Base-by-base conservation (phyloP, 2,888 invertebrate species). In the Apodemia hepburni region DNA sequence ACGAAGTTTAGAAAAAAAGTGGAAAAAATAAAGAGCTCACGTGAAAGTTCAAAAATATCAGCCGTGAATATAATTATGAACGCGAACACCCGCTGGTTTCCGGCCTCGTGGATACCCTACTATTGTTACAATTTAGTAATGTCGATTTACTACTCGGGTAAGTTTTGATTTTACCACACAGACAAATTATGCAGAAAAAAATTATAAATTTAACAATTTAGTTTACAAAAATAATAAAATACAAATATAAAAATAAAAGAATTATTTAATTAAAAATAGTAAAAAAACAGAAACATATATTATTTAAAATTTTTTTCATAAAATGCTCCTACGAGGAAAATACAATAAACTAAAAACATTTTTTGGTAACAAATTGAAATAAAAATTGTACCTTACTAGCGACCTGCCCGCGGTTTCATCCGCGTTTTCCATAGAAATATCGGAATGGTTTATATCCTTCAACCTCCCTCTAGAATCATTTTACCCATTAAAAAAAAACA, bases 11-110 rank as follows among this genome's bases (percentile, higher is more conserved):
- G 81, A 83, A 85, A 86, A 84, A 84, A 85, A 83, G 76, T 69
- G 75, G 74, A 76, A 80, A 83, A 86, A 87, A 89, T 87, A 85
- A 84, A 87, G 84, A 83, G 81, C 85, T 85, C 84, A 85, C 87
- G 85, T 87, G 86, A 85, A 89, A 90, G 86, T 89, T 90, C 82
- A 82, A 83, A 89, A 89, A 89, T 90, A 86, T 87, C 86, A 84
- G 82, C 82, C 80, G 83, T 85, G 87, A 89, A 89, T 88, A 88
- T 90, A 87, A 90, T 91, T 89, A 89, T 84, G 81, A 78, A 79
- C 81, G 79, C 71, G 87, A 82, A 82, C 89, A 84, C 89, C 89
- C 87, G 89, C 88, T 88, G 88, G 81, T 82, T 87, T 88, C 86
- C 85, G 85, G 84, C 77, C 77, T 78, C 73, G 74, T 72, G 70